Evolutionary conservation across 2,797 vertebrate species (phyloP).

Genomic region (Rhyacichthys aspro): DNA sequence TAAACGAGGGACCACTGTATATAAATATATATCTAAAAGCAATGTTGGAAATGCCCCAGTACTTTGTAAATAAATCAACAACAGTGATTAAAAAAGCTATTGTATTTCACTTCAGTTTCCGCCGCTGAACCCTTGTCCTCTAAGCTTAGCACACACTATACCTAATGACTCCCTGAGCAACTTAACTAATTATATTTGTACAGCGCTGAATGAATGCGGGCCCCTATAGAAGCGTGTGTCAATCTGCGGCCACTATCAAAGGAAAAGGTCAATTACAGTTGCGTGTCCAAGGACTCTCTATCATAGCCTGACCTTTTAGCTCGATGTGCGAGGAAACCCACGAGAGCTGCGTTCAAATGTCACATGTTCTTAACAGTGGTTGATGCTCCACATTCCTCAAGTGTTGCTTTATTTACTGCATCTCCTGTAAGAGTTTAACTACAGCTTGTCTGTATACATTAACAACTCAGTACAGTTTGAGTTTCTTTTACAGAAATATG

Average conservation of each 20-base stretch:
- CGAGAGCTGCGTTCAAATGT: slow-evolving; percentile 70
- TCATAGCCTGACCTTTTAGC: slow-evolving; percentile 73
- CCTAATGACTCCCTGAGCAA: slow-evolving; percentile 54
- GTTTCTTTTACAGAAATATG: too few relatives aligned
- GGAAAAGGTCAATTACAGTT: slow-evolving; percentile 72
- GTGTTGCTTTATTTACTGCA: slow-evolving; percentile 35
- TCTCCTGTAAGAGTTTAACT: neutral
- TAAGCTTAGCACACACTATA: slow-evolving; percentile 13
- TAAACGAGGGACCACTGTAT: too few relatives aligned
- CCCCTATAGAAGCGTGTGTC: slow-evolving; percentile 49
- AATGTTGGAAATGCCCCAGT: neutral
- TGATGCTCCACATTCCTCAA: slow-evolving; percentile 16
- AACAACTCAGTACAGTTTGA: too few relatives aligned
- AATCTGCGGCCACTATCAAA: slow-evolving; percentile 57
- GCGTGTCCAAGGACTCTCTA: slow-evolving; percentile 67
- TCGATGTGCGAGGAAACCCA: slow-evolving; percentile 58
- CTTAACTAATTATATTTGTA: slow-evolving; percentile 55
- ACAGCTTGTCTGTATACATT: neutral
- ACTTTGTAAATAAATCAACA: neutral
- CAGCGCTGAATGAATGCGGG: slow-evolving; percentile 20
- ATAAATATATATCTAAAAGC: neutral
- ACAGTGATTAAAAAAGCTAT: slow-evolving; percentile 2
- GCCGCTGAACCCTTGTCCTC: slow-evolving; percentile 15
- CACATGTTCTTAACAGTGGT: slow-evolving; percentile 53
- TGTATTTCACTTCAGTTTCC: slow-evolving; percentile 8